Evolutionary conservation across 2,797 vertebrate genomes (phyloP).

Genomic region (Geotrypetes seraphini): DNA sequence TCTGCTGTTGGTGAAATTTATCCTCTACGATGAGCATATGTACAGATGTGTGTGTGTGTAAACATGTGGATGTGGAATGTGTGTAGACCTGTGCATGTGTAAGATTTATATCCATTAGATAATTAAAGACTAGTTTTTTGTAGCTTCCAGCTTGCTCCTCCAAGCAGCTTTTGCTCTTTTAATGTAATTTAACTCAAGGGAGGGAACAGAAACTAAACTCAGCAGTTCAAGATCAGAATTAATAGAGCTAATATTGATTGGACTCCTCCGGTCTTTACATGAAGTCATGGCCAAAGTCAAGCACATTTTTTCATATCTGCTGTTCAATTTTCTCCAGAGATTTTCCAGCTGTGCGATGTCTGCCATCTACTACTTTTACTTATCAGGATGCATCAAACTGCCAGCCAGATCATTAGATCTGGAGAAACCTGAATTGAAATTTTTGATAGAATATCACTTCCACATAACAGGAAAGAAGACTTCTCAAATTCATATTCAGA

Average conservation of each 20-base stretch:
- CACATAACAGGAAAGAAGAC: background rate
- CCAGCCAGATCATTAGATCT: conserved; percentile 10
- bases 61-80: background rate
- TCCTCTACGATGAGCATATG: no score
- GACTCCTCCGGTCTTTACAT: conserved; percentile 25
- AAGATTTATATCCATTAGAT: background rate
- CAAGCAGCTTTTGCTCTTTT: conserved; percentile 33
- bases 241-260: conserved; percentile 48
- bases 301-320: conserved; percentile 33
- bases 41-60: no score
- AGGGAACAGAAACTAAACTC: conserved; percentile 36
- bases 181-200: conserved; percentile 45
- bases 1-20: no score
- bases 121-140: conserved; percentile 30
- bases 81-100: background rate
- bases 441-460: background rate
- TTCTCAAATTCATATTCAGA: background rate
- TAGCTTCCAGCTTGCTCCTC: conserved; percentile 21
- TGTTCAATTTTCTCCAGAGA: conserved; percentile 39
- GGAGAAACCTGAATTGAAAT: background rate
- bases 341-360: conserved; percentile 17
- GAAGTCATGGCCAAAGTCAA: conserved; percentile 32
- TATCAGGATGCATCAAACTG: conserved; percentile 5
- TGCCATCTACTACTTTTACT: conserved; percentile 23
- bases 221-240: conserved; percentile 38